Conservation (phyloP, 2,113 vertebrate genomes). For the Prinia subflava region DNA sequence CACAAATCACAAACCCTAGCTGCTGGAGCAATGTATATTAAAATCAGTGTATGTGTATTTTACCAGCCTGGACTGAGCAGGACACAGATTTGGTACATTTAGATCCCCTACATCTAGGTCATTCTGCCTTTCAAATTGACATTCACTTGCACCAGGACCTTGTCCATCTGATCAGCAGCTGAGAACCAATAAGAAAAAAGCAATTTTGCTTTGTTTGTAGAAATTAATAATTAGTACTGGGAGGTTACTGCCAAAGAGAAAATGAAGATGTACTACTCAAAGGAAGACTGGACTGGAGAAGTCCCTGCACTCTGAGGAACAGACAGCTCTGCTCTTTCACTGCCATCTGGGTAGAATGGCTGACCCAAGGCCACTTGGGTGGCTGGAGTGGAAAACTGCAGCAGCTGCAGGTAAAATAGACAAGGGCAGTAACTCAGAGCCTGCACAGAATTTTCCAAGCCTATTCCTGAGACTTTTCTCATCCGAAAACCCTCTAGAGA, state of each 20-base stretch:
- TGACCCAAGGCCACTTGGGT: background rate
- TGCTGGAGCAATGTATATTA: background rate
- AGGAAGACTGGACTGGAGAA: background rate
- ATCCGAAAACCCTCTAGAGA: background rate
- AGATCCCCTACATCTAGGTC: rapidly evolving
- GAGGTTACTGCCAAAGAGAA: background rate
- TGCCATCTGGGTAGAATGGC: background rate
- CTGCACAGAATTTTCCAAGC: background rate
- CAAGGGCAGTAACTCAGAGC: background rate
- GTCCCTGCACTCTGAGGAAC: background rate
- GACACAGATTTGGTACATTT: background rate
- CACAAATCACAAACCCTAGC: background rate
- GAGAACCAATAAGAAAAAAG: background rate
- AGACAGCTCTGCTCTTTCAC: background rate
- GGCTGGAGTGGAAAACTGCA: background rate
- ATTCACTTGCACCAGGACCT: background rate
- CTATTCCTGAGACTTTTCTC: background rate
- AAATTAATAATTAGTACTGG: background rate
- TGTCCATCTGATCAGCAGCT: background rate
- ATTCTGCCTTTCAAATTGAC: background rate
- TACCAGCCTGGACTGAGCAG: background rate
- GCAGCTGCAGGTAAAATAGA: background rate
- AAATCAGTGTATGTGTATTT: background rate
- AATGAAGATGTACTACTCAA: background rate
- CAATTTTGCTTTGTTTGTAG: background rate